Base-by-base conservation (phyloP, 1,140 invertebrate species). In the Thrips palmi region DNA sequence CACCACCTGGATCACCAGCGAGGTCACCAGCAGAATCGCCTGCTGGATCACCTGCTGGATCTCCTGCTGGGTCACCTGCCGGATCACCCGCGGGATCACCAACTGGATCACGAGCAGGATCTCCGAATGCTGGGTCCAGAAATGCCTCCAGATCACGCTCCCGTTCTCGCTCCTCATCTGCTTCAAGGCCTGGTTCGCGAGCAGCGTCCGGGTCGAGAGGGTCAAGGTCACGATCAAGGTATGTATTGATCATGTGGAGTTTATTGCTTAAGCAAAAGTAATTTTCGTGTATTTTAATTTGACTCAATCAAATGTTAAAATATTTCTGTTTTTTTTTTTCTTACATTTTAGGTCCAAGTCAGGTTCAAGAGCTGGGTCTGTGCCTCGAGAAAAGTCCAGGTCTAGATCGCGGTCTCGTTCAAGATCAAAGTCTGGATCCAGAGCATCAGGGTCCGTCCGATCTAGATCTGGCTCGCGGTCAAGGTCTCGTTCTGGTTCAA, bases 321-420 rank as follows among this genome's bases (percentile, higher is more conserved):
- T 48, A 45, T 8, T 35, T 33, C 25, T 52, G 51, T 22, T 34
- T 41, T 29, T 52, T 52, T 19, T 33, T 45, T 17, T 56, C 51
- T 12, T 46, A 49, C 40, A 21, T 33, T 19, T 27, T 21, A 33
- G 33, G 21, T 52, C 57, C 12, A 15, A 43, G 15, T 55, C 53
- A 19, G 25, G 47, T 18, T 53, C 49, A 5, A 49, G 48, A 20
- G 49, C 46, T 25, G 39, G 47, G 20, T 42, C 33, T 21, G 30
- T 27, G 7, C 47, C 47, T 33, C 27, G 37, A 18, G 45, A 43
- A 20, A 43, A 45, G 14, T 60, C 58, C n/a, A 40, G 33, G 37
- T 52, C 49, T 1, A 51, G 41, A 33, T 51, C 50, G 10, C 40
- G 43, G 10, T 47, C 48, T 35, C 43, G 48, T 7, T 57, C 57